phyloP scores from a whole-genome alignment of 2,888 invertebrate species.

The Euphydryas editha region DNA sequence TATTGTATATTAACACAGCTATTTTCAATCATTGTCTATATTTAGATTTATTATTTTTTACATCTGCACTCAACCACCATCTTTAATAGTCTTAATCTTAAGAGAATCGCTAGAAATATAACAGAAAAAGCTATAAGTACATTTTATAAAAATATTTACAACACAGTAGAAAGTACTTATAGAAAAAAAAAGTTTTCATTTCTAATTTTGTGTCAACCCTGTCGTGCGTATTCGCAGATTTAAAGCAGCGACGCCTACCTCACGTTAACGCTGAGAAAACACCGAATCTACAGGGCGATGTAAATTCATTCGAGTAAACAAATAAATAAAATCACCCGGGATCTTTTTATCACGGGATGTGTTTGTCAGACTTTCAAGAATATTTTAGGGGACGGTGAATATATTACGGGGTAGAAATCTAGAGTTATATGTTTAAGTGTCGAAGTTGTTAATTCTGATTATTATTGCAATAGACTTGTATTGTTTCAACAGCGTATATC shows the following conservation, averaged over 20 bases:
- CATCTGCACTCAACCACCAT: too few species aligned
- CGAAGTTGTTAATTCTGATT: too few species aligned
- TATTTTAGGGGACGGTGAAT: conserved; percentile 3
- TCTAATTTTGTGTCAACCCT: conserved; percentile 59
- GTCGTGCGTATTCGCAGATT: conserved; percentile 66
- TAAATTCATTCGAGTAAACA: conserved; percentile 71
- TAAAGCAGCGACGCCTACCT: conserved; percentile 65
- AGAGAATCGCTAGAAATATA: too few species aligned
- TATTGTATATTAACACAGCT: too few species aligned
- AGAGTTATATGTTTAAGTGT: background rate
- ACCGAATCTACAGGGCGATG: conserved; percentile 72
- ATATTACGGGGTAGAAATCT: conserved; percentile 1
- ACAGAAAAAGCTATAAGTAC: too few species aligned
- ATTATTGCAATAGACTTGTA: too few species aligned
- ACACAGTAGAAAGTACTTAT: too few species aligned
- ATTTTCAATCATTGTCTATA: too few species aligned
- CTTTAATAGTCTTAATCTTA: too few species aligned
- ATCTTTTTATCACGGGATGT: conserved; percentile 12
- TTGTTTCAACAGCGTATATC: background rate
- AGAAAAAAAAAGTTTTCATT: background rate
- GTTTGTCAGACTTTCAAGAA: background rate
- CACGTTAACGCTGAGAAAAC: conserved; percentile 79
- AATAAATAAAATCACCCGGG: conserved; percentile 67
- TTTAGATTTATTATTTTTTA: too few species aligned
- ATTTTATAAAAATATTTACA: too few species aligned